Evolutionary conservation across 1,140 invertebrate genomes (phyloP).

Genomic region (Lepidurus couesii): DNA sequence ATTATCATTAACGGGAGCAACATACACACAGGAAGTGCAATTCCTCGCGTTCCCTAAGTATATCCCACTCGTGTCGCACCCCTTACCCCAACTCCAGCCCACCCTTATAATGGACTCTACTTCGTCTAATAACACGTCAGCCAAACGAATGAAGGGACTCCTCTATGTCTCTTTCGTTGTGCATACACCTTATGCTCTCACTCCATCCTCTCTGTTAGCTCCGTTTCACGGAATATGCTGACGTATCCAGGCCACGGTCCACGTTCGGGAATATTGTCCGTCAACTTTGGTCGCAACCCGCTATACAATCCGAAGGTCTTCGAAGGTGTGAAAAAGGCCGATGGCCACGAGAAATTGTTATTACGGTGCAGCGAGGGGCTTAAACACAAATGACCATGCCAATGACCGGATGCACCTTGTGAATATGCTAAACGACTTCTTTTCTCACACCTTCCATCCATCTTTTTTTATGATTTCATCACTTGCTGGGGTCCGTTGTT

Average conservation of each 20-base stretch:
- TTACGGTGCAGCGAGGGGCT: background rate
- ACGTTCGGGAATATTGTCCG: background rate
- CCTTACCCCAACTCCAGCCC: background rate
- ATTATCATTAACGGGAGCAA: background rate
- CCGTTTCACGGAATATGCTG: background rate
- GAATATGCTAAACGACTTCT: slow-evolving; percentile 9
- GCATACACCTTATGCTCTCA: background rate
- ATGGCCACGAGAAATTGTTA: background rate
- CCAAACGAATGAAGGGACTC: background rate
- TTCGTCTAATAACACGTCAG: background rate
- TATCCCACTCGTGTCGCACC: background rate
- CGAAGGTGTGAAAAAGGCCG: slow-evolving; percentile 2
- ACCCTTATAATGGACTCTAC: no score
- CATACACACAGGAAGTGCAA: background rate
- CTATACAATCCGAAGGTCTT: background rate
- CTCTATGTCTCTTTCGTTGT: background rate
- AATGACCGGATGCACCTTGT: background rate
- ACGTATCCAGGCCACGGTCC: background rate
- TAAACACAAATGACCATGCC: background rate
- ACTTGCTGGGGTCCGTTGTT: background rate
- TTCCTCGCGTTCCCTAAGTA: background rate
- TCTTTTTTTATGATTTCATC: background rate
- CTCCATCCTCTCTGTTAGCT: no score
- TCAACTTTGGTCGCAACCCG: background rate
- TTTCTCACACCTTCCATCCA: slow-evolving; percentile 2